Base-by-base conservation (phyloP, 92 coral and sea anemone species). In the Heliopora coerulea region DNA sequence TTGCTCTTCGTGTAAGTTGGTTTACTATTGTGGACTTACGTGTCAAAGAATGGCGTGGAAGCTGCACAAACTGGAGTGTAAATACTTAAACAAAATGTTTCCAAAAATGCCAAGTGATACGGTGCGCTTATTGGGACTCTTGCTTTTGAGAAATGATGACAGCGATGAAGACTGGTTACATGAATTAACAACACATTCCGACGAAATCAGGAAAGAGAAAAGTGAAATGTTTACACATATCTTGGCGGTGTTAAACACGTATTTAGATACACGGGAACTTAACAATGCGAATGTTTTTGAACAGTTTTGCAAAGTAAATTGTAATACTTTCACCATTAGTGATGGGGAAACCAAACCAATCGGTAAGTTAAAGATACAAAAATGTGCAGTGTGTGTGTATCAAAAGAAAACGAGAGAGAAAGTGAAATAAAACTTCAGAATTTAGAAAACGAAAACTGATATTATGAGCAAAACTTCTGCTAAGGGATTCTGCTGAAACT, bases 1-100 rank as follows among this genome's bases (percentile, higher is more conserved):
- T 18, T 95, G 99, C 59, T 90, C 99, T 1, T 72, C 63, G 30
- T 95, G 99, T 68, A 91, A 88, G 66, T 87, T 83, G 68, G 85
- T 86, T 3, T 87, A 91, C 32, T 95, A 95, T 57, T 95, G 99
- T 72, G 83, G 88, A 10, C 72, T 75, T 39, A 73, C 59, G 15
- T 95, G 99, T 30, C 99, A 95, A 56, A 85, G 54, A 57, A 82
- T 74, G 46, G 99, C 95, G 2, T 95, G 99, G 99, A 85, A 83
- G 75, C 54, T 46, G 31, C 99, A 95, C 50, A 95, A 86, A 85
- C 72, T 70, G 30, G 99, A 95, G 75, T 93, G 98, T 66, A 75
- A 79, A 75, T 82, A 90, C 35, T 69, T 85, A 18, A 62, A 62
- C 24, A 65, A 40, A 18, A 81, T 86, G 44, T 79, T 68, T 14